Base-by-base conservation (phyloP, 2,888 invertebrate species). In the Carabus problematicus region DNA sequence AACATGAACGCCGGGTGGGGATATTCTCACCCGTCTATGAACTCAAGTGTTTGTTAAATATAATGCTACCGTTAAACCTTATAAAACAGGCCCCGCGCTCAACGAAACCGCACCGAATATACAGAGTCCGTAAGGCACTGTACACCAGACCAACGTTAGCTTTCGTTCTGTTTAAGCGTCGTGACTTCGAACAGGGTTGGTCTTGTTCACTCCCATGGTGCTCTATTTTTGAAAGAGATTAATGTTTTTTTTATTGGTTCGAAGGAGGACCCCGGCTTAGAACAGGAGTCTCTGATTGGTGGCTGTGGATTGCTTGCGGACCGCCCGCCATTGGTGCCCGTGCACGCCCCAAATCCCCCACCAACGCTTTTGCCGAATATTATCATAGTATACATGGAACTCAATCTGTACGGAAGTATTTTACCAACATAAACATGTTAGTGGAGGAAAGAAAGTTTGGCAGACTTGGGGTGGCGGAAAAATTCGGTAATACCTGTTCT, bases 201-300 rank as follows among this genome's bases (percentile, higher is more conserved):
- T 76, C 79, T 77, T 79, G 80, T 79, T 78, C 79, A 77, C 78
- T 76, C 78, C 79, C 78, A 77, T 77, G 76, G 77, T 79, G 79
- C 78, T 82, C 80, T 81, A 81, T 82, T 82, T 82, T 80, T 80
- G 81, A 82, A 81, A 80, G 81, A 83, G 82, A 82, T 83, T 82
- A 81, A 82, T 83, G 82, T 80, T 79, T 82, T 82, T 83, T 82
- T 82, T 82, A 83, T 83, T 82, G 82, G 82, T 77, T 77, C 80
- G 78, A 80, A 80, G 82, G 82, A 80, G 82, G 81, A 76, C 73
- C 81, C 76, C 73, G 73, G 72, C 73, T 73, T 74, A 73, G 72
- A 74, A 73, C 73, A 74, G 75, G 72, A 70, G 72, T 71, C 74
- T 75, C 76, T 77, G 78, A 82, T 82, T 82, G 81, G 82, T 76